Conservation (phyloP, 2,888 invertebrate genomes). For the Sphinx pinastri region DNA sequence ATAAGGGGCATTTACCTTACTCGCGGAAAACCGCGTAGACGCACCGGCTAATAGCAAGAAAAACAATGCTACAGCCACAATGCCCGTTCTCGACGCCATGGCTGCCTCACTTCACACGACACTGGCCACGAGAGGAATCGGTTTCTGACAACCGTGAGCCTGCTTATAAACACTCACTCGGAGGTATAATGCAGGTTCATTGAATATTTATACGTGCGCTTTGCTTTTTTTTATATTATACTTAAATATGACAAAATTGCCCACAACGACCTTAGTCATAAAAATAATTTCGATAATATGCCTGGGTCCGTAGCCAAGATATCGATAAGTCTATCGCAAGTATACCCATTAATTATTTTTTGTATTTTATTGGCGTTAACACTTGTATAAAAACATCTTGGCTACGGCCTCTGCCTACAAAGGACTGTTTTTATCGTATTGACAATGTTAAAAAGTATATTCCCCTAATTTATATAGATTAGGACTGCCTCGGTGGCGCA, state of each 20-base stretch:
- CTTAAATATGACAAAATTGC: not conserved
- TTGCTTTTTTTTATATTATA: slow-evolving; percentile 20
- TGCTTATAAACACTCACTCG: slow-evolving; percentile 66
- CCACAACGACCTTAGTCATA: not conserved
- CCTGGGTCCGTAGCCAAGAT: no score
- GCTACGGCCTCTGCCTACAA: no score
- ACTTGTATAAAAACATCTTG: no score
- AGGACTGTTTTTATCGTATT: not conserved
- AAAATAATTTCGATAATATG: not conserved
- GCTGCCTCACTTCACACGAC: slow-evolving; percentile 67
- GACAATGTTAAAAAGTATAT: not conserved
- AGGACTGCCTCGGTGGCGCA: no score
- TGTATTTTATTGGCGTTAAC: no score
- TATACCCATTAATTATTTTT: no score
- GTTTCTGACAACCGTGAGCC: slow-evolving; percentile 48
- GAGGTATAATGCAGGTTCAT: no score
- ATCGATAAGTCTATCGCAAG: no score
- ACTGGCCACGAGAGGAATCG: slow-evolving; percentile 50
- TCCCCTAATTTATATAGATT: not conserved
- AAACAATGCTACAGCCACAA: slow-evolving; percentile 65
- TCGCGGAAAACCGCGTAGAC: slow-evolving; percentile 81
- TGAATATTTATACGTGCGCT: no score
- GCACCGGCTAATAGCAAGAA: slow-evolving; percentile 71
- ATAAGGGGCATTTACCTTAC: no score
- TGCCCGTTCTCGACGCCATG: slow-evolving; percentile 63